These are phyloP conservation scores for Lateolabrax maculatus DNA, from an alignment of 2,797 vertebrate genomes.

Conservation along the genomic window DNA sequence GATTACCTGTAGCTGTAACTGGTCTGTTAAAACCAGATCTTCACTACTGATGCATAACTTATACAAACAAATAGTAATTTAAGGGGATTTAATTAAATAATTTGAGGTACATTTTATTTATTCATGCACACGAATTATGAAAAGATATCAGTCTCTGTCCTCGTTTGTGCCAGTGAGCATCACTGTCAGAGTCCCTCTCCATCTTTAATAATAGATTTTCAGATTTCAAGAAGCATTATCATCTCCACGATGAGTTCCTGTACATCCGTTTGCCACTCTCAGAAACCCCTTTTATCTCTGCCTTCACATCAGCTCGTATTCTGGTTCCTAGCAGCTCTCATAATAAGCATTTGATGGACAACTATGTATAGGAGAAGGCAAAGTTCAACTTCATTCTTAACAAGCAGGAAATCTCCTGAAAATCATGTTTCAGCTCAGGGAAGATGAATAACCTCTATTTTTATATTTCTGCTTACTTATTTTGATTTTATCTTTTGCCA, in stretches of 20 bases:
- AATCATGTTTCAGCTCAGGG: not conserved
- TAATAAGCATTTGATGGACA: slow-evolving; percentile 1
- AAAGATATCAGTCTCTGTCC: no score
- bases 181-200: not conserved
- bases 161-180: not conserved
- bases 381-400: not conserved
- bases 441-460: no score
- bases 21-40: no score
- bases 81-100: no score
- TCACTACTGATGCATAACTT: not conserved
- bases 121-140: not conserved
- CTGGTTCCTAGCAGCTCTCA: not conserved
- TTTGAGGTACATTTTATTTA: no score
- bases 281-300: slow-evolving; percentile 18
- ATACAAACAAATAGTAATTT: no score
- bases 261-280: not conserved
- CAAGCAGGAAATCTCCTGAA: not conserved
- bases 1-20: no score
- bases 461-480: no score
- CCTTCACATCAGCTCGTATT: not conserved
- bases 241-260: not conserved
- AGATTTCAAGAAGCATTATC: not conserved
- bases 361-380: not conserved
- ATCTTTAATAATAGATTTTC: not conserved
- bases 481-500: no score